phyloP scores from a whole-genome alignment of 1,140 invertebrate genomes.

The Dysdera silvatica region DNA sequence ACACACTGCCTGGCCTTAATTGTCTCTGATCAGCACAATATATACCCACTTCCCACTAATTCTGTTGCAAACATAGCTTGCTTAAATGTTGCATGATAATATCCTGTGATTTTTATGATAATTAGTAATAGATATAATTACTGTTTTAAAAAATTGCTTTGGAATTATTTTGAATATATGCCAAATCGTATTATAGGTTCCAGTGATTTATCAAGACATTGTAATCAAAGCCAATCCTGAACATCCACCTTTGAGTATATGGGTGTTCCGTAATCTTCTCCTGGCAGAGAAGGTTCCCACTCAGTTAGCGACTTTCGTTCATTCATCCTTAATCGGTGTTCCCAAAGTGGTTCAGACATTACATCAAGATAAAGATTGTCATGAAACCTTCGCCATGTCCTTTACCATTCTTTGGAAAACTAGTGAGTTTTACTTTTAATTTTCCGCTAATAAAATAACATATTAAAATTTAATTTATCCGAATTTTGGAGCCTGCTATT shows the following conservation, averaged over 20 bases:
- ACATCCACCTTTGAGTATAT: slow-evolving; percentile 58
- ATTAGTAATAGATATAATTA: no score
- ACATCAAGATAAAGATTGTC: slow-evolving; percentile 32
- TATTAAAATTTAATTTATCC: no score
- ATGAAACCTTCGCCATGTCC: neutral
- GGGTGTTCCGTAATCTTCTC: slow-evolving; percentile 53
- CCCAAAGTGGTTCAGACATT: slow-evolving; percentile 38
- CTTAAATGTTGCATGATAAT: no score
- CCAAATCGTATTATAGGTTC: neutral
- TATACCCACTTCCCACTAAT: no score
- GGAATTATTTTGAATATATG: neutral
- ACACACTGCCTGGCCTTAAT: no score
- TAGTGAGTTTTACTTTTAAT: slow-evolving; percentile 55
- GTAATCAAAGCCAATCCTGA: slow-evolving; percentile 60
- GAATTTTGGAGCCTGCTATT: no score
- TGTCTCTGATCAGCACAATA: no score
- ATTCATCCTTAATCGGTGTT: slow-evolving; percentile 54
- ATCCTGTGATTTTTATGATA: no score
- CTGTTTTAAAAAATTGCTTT: no score
- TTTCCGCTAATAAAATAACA: no score
- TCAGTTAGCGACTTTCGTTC: slow-evolving; percentile 52
- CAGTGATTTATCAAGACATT: slow-evolving; percentile 47
- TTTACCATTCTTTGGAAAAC: slow-evolving; percentile 62
- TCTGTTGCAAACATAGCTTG: no score
- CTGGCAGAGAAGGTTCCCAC: slow-evolving; percentile 43